Conservation (phyloP, 2,113 vertebrate species). For the Arvicanthis niloticus region DNA sequence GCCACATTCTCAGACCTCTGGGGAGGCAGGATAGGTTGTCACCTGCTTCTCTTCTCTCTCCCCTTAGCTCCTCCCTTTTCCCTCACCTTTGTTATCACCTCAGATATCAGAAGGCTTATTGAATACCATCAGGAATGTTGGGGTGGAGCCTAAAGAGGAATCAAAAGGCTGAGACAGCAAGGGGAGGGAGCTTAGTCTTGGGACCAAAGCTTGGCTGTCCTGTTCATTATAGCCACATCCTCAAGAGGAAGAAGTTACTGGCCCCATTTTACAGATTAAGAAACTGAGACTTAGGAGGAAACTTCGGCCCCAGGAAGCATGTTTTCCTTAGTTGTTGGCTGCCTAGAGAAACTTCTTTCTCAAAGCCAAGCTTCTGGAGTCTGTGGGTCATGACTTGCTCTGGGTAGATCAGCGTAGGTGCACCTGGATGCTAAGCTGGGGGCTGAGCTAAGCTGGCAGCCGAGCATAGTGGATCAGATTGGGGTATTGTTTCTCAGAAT, state of each 20-base stretch:
- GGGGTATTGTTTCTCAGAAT: no score
- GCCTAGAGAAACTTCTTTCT: not conserved
- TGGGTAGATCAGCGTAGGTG: not conserved
- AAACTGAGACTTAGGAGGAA: not conserved
- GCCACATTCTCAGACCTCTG: not conserved
- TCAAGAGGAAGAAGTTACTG: not conserved
- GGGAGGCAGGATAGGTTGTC: not conserved
- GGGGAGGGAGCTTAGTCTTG: not conserved
- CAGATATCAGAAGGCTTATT: not conserved
- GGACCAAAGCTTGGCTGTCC: not conserved
- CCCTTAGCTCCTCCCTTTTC: not conserved
- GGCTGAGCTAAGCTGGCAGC: no score
- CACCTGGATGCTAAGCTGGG: no score
- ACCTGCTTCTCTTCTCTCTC: not conserved
- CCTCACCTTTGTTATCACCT: not conserved
- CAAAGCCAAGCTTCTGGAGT: not conserved
- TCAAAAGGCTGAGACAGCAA: not conserved
- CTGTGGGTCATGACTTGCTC: not conserved
- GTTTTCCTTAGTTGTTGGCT: not conserved
- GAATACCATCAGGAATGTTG: not conserved
- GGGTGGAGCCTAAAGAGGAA: not conserved
- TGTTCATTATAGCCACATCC: not conserved
- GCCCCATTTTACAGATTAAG: constrained; percentile 3
- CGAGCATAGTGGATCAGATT: accelerated
- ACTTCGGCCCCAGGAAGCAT: not conserved